Conservation (phyloP, 2,888 invertebrate species). For the Ceramica pisi region DNA sequence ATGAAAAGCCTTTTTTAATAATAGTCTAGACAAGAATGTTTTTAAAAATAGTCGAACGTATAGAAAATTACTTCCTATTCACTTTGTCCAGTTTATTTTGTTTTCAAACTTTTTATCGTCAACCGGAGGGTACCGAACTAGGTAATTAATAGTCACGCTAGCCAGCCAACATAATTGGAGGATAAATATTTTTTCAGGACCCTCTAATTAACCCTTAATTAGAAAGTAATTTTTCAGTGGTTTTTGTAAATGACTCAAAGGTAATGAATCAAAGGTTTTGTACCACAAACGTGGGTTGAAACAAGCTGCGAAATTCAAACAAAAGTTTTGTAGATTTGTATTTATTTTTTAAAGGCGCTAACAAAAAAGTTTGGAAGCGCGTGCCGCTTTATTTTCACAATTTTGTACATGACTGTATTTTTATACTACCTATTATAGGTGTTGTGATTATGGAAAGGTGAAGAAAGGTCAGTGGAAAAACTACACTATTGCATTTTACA, state of each 20-base stretch:
- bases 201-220: slow-evolving; percentile 42
- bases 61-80: slow-evolving; percentile 24
- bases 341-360: not conserved
- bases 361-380: not conserved
- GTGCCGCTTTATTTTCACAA: not conserved
- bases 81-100: not conserved
- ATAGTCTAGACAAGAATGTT: not conserved
- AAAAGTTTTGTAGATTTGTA: slow-evolving; percentile 1
- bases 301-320: slow-evolving; percentile 18
- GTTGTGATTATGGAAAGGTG: too few relatives aligned
- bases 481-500: too few relatives aligned
- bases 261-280: slow-evolving; percentile 30
- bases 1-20: not conserved
- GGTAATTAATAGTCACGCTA: slow-evolving; percentile 21
- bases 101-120: slow-evolving; percentile 23
- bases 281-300: slow-evolving; percentile 17
- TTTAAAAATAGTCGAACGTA: not conserved
- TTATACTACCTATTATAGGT: too few relatives aligned
- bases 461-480: too few relatives aligned
- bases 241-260: slow-evolving; percentile 31
- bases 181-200: slow-evolving; percentile 40
- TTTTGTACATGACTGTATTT: not conserved
- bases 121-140: not conserved
- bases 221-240: slow-evolving; percentile 23
- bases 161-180: slow-evolving; percentile 18